Percentiles rank a stretch among this genome's conserved stretches.
Conservation (phyloP, 2,888 invertebrate genomes). For the Tetranychus piercei region DNA sequence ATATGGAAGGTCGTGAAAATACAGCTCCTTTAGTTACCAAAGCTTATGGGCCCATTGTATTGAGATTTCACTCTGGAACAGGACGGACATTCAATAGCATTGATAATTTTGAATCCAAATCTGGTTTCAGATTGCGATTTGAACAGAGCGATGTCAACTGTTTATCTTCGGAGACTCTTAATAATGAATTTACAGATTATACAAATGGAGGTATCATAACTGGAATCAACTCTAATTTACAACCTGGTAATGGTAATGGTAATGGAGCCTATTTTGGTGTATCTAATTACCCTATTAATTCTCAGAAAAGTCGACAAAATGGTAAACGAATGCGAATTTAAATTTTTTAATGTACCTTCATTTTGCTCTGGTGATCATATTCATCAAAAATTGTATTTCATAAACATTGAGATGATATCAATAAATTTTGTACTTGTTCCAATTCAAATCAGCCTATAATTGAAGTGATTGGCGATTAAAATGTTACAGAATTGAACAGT, state of each 20-base stretch:
- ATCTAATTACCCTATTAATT: background rate
- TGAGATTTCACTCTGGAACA: slow-evolving; percentile 20
- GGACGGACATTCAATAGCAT: background rate
- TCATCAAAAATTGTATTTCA: background rate
- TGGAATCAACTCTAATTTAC: background rate
- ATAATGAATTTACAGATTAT: background rate
- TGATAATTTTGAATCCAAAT: background rate
- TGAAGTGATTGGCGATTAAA: too few relatives aligned
- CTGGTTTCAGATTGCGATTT: slow-evolving; percentile 21
- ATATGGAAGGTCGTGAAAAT: background rate
- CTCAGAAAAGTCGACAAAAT: background rate
- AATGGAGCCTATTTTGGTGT: background rate
- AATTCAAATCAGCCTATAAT: too few relatives aligned
- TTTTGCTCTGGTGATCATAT: background rate
- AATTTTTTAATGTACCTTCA: background rate
- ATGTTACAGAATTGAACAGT: too few relatives aligned
- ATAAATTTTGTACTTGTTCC: background rate
- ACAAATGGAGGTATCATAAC: background rate
- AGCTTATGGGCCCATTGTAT: slow-evolving; percentile 22
- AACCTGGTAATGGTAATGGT: background rate
- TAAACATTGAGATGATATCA: background rate
- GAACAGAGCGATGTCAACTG: slow-evolving; percentile 21
- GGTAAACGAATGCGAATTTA: background rate
- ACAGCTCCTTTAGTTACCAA: slow-evolving; percentile 17
- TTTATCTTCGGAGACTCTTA: background rate